Evolutionary conservation across 2,888 invertebrate genomes (phyloP).

Genomic region (Dryobota labecula): DNA sequence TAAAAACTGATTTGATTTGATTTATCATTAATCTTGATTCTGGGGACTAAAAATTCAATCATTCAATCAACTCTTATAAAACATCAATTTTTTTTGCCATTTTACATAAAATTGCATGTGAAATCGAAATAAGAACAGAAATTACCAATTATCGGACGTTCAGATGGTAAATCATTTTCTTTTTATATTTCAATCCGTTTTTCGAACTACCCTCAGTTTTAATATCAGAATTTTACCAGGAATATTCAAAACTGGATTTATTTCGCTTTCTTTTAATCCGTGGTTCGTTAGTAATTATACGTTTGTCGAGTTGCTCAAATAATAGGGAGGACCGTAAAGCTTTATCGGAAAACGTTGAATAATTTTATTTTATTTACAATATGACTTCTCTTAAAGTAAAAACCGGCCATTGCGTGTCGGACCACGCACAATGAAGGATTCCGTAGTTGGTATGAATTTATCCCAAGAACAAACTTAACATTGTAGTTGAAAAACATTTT

Average conservation of each 20-base stretch:
- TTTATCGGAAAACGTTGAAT: background rate
- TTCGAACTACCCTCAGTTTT: constrained; percentile 17
- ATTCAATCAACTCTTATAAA: background rate
- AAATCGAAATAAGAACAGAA: constrained; percentile 11
- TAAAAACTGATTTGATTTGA: no score
- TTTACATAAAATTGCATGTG: background rate
- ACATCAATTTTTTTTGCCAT: background rate
- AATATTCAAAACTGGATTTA: constrained; percentile 8
- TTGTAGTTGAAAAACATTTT: no score
- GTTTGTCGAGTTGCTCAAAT: constrained; percentile 18
- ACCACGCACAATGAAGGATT: no score
- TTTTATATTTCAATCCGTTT: constrained; percentile 6
- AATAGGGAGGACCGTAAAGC: background rate
- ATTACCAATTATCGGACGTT: constrained; percentile 19
- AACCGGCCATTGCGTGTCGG: no score
- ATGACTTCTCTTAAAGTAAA: background rate
- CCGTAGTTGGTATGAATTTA: no score
- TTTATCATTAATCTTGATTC: background rate
- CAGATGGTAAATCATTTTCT: constrained; percentile 5
- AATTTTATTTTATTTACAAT: constrained; percentile 4
- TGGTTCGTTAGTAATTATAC: constrained; percentile 9
- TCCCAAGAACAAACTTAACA: no score
- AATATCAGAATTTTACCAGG: background rate
- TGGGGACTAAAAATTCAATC: background rate
- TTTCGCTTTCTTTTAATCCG: background rate